Evolutionary conservation across 2,888 invertebrate genomes (phyloP), one percentile per base, ranked within the genome.

Genomic region (Spicauda simplicius): DNA sequence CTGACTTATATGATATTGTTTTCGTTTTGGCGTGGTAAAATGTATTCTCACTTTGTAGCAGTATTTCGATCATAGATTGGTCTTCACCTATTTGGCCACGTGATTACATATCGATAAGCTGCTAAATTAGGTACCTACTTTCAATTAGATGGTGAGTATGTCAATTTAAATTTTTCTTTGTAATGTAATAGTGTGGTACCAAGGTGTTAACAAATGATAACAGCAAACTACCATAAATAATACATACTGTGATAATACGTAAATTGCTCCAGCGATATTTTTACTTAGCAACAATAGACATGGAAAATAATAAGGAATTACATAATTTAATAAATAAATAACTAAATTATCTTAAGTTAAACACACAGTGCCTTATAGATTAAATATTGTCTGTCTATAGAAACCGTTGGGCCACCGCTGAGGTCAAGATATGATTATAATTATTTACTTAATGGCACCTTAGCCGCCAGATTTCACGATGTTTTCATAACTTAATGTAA

Each of bases 391-490:
- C 63, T 56, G 57, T 67, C 60, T 63, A 65, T 70, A 71, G 64
- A 69, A 72, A 70, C 69, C 64, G 65, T 65, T 65, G 25, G 64
- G 59, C 53, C 55, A 66, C 54, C 53, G 19, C 69, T 25, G 64
- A 69, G 30, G 58, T 59, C 59, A 65, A 69, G 58, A 72, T 74
- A 76, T 74, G 70, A 74, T 74, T 69, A 48, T 48, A 48, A 48
- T 48, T 48, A 48, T 48, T 16, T 48, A 72, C 73, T 76, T 79
- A 78, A 76, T 75, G 78, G 77, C 75, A 71, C 72, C 74, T 12
- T 55, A 54, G 53, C 54, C 41, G 72, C 76, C 75, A 76, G 75
- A 74, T 78, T 76, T 79, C 77, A 77, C 74, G 25, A 25, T 5
- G 72, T 71, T 66, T 76, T 73, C 73, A 77, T 77, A 45, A 45